Evolutionary conservation across 1,140 invertebrate genomes (phyloP).

Genomic region (Camponotus pennsylvanicus): DNA sequence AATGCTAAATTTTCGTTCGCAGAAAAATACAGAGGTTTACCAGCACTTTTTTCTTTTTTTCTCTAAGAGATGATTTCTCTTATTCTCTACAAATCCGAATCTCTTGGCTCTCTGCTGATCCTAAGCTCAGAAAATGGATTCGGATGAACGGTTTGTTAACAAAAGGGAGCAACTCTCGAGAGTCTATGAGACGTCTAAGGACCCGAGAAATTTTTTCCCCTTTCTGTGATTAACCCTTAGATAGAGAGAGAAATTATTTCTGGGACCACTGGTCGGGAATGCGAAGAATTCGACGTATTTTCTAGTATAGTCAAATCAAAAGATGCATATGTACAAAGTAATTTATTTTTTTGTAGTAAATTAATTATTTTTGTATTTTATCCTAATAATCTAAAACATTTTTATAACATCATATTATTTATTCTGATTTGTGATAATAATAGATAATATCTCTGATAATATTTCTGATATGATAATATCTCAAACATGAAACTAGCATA

Average conservation of each 20-base stretch:
- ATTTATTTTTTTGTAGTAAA: background rate
- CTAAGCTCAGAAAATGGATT: constrained; percentile 54
- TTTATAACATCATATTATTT: background rate
- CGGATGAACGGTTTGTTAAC: constrained; percentile 5
- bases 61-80: background rate
- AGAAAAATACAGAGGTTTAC: background rate
- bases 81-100: background rate
- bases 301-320: background rate
- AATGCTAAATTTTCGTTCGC: background rate
- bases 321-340: background rate
- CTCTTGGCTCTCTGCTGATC: constrained; percentile 12
- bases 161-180: constrained; percentile 51
- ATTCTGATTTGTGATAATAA: background rate
- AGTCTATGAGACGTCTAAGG: constrained; percentile 68
- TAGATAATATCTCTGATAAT: background rate
- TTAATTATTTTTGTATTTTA: background rate
- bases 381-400: background rate
- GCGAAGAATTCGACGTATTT: constrained; percentile 1
- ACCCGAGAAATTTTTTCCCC: constrained; percentile 52
- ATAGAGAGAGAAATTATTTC: background rate
- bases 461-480: background rate
- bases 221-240: constrained; percentile 55
- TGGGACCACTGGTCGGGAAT: background rate
- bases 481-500: background rate
- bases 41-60: background rate